Conservation (phyloP, 2,113 vertebrate genomes). For the Melanotaenia duboulayi region DNA sequence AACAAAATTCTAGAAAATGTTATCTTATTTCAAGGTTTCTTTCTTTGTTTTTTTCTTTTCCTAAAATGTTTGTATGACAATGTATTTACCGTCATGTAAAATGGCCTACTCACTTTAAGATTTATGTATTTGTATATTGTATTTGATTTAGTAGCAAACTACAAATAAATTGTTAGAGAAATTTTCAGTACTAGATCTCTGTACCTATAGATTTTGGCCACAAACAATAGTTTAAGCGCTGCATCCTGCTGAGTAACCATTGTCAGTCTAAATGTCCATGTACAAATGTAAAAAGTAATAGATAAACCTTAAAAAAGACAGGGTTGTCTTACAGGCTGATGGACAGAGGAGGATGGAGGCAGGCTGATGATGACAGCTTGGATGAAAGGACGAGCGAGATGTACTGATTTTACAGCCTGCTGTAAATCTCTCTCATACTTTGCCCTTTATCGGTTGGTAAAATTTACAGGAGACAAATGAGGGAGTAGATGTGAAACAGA, state of each 20-base stretch:
- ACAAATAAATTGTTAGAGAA: too few species aligned
- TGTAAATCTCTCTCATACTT: conserved; percentile 47
- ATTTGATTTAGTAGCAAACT: too few species aligned
- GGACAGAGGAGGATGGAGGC: not conserved
- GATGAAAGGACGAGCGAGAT: conserved; percentile 19
- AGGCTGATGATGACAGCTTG: not conserved
- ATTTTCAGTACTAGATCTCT: too few species aligned
- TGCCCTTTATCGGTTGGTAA: conserved; percentile 14
- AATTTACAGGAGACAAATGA: conserved; percentile 39
- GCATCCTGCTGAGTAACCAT: not conserved
- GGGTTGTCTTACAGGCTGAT: not conserved
- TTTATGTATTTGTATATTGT: too few species aligned
- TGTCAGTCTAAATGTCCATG: not conserved
- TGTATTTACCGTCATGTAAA: too few species aligned
- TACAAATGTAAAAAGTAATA: not conserved
- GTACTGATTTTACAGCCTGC: conserved; percentile 27
- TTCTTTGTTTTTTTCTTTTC: too few species aligned
- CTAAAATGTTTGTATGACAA: too few species aligned
- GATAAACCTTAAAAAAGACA: not conserved
- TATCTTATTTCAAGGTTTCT: not conserved
- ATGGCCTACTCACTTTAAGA: too few species aligned
- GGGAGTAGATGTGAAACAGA: not conserved
- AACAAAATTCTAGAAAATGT: not conserved
- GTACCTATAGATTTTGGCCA: not conserved
- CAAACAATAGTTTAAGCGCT: too few species aligned